Percentiles rank a stretch among this genome's conserved stretches.
Conservation (phyloP, 2,113 vertebrate species). For the Cettia cetti region DNA sequence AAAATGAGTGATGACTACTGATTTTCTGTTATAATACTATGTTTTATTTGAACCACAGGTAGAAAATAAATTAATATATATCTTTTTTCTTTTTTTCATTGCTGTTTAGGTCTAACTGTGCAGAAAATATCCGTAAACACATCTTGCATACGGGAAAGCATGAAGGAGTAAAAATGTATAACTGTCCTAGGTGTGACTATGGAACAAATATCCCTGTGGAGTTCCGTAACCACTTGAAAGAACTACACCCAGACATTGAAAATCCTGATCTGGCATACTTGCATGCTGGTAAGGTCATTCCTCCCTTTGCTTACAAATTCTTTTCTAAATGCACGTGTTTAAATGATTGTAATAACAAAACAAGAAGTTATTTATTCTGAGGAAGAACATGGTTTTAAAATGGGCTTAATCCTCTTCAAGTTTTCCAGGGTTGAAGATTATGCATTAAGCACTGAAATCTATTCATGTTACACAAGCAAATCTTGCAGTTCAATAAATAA, state of each 20-base stretch:
- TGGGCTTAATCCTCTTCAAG: neutral
- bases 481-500: neutral
- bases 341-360: neutral
- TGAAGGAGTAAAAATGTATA: slow-evolving; percentile 98
- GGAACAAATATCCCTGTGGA: slow-evolving; percentile 94
- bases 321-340: neutral
- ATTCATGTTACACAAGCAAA: neutral
- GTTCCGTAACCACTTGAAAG: slow-evolving; percentile 97
- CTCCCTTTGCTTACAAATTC: neutral
- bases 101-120: slow-evolving; percentile 91
- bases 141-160: slow-evolving; percentile 97
- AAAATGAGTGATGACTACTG: neutral
- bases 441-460: neutral
- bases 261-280: slow-evolving; percentile 97
- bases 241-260: slow-evolving; percentile 90
- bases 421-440: neutral
- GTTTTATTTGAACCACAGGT: neutral
- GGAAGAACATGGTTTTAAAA: neutral
- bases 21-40: neutral
- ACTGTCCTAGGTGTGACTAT: slow-evolving; percentile 91
- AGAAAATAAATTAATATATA: neutral
- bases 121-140: slow-evolving; percentile 98
- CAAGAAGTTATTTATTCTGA: neutral
- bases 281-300: slow-evolving; percentile 84
- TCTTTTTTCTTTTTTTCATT: neutral